Percentiles rank a stretch among this genome's conserved stretches.
Evolutionary conservation across 2,888 invertebrate genomes (phyloP).

Genomic region (Zygothrica quintamaculata): DNA sequence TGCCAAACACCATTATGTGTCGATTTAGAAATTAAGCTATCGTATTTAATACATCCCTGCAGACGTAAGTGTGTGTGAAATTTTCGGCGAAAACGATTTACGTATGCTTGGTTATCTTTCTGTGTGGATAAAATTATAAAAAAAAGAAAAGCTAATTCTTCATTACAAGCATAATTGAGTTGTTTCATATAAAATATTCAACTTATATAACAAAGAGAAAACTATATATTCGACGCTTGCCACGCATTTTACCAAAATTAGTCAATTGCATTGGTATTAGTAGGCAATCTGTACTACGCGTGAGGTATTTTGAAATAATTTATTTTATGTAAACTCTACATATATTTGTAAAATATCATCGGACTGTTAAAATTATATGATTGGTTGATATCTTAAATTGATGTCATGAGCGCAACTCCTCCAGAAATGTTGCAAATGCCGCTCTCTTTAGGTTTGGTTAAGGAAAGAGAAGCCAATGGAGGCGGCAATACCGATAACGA

Average conservation of each 20-base stretch:
- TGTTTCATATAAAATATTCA: background rate
- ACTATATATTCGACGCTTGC: slow-evolving; percentile 10
- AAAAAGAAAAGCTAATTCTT: too few species aligned
- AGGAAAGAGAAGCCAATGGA: slow-evolving; percentile 61
- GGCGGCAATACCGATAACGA: slow-evolving; percentile 43
- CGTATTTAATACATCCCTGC: slow-evolving; percentile 35
- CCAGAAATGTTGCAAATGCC: slow-evolving; percentile 50
- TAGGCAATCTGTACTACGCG: slow-evolving; percentile 3
- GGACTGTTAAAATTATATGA: background rate
- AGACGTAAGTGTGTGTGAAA: slow-evolving; percentile 11
- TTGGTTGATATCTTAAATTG: background rate
- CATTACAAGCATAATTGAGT: slow-evolving; percentile 10
- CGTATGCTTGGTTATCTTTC: slow-evolving; percentile 16
- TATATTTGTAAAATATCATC: background rate
- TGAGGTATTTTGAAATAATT: slow-evolving; percentile 7
- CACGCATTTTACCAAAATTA: slow-evolving; percentile 29
- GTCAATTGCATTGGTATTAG: slow-evolving; percentile 33
- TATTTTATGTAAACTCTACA: slow-evolving; percentile 33
- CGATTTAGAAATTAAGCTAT: background rate
- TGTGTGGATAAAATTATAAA: slow-evolving; percentile 12
- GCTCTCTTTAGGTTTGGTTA: slow-evolving; percentile 22
- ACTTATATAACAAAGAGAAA: background rate
- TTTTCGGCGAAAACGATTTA: slow-evolving; percentile 52
- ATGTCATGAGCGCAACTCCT: slow-evolving; percentile 69
- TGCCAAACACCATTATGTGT: background rate